These are phyloP conservation scores for Mesorhabditis sp. DNA, from an alignment of 2,888 invertebrate genomes.

Conservation along the genomic window DNA sequence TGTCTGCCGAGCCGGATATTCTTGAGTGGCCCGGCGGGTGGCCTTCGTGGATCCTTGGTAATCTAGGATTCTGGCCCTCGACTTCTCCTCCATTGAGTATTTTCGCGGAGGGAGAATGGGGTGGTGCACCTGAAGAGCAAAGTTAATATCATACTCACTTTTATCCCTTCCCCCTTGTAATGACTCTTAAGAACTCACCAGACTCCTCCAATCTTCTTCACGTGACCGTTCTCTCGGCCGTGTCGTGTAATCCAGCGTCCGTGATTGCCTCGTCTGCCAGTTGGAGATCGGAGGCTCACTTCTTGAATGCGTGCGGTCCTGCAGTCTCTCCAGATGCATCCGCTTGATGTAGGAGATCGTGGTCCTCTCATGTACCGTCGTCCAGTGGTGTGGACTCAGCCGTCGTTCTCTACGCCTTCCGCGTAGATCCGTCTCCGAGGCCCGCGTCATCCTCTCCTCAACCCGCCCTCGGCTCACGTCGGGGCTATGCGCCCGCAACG, in stretches of 20 bases:
- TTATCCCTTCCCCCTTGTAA: too few species aligned
- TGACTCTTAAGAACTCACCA: too few species aligned
- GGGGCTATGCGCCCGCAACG: slow-evolving; percentile 32
- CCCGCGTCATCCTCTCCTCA: slow-evolving; percentile 11
- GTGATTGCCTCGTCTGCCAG: neutral
- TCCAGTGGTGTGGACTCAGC: slow-evolving; percentile 44
- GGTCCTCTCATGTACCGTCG: slow-evolving; percentile 47
- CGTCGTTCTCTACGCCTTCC: slow-evolving; percentile 24
- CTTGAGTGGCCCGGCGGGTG: neutral
- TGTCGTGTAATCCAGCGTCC: neutral
- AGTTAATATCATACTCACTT: too few species aligned
- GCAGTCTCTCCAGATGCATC: slow-evolving; percentile 22
- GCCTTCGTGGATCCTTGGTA: neutral
- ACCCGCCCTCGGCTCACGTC: neutral
- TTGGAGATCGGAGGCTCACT: neutral
- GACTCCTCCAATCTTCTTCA: too few species aligned
- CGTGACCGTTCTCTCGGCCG: too few species aligned
- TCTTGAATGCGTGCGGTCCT: neutral
- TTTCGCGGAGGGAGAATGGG: slow-evolving; percentile 30
- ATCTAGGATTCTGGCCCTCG: neutral
- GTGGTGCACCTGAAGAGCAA: slow-evolving; percentile 26
- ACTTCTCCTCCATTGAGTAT: neutral
- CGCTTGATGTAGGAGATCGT: slow-evolving; percentile 47
- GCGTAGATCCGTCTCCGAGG: slow-evolving; percentile 22
- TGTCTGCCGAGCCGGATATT: slow-evolving; percentile 12